Percentiles rank a stretch among this genome's conserved stretches.
Conservation (phyloP, 2,888 invertebrate genomes). For the Argyra leucocephala region DNA sequence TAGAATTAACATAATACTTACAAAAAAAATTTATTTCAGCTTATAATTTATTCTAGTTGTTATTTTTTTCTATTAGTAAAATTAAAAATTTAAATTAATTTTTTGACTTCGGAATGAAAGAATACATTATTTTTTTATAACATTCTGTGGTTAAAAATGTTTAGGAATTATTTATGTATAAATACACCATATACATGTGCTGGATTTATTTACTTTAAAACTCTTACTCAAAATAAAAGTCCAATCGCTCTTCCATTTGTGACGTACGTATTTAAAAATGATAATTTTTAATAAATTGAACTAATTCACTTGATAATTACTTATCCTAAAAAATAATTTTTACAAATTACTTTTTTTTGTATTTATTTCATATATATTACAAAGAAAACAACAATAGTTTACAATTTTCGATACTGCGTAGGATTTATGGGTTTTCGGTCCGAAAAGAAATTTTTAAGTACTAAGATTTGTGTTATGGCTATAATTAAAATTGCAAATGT, state of each 20-base stretch:
- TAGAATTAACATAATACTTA: background rate
- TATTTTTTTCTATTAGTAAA: too few relatives aligned
- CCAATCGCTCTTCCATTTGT: too few relatives aligned
- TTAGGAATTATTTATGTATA: background rate
- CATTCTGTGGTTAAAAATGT: too few relatives aligned
- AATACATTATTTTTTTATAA: background rate
- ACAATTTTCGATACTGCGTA: constrained; percentile 36
- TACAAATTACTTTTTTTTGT: background rate
- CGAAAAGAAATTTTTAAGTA: constrained; percentile 83
- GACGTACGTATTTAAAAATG: too few relatives aligned
- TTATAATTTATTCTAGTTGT: too few relatives aligned
- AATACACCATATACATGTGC: background rate
- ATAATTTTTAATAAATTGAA: background rate
- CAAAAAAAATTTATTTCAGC: background rate
- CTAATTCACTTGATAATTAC: constrained; percentile 3
- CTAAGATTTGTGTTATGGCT: constrained; percentile 81
- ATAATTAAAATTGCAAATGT: constrained; percentile 74
- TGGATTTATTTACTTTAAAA: background rate
- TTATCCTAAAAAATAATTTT: constrained; percentile 1
- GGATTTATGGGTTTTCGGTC: constrained; percentile 52
- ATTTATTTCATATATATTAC: background rate
- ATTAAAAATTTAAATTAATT: too few relatives aligned
- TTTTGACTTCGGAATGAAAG: background rate
- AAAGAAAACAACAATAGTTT: constrained; percentile 20
- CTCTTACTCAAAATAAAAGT: too few relatives aligned